Evolutionary conservation across 1,140 invertebrate genomes (phyloP), one percentile per base, ranked within the genome.

Genomic region (Theocolax elegans): DNA sequence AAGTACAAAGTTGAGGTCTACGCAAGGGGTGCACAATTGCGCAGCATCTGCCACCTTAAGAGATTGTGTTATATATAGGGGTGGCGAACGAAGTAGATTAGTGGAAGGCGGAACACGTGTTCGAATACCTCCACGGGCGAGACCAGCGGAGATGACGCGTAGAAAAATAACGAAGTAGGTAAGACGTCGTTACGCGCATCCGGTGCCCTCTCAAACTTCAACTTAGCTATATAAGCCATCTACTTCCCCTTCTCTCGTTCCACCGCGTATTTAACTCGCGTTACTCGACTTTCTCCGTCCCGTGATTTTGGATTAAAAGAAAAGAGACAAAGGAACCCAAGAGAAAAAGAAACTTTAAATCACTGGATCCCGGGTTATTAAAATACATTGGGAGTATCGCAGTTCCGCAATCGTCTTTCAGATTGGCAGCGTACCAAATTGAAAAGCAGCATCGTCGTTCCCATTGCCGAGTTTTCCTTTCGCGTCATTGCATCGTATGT

Each of bases 131-230:
- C 72, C 71, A 68, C 67, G 78, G 74, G 75, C 74, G 75, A 25
- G 60, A 69, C 74, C 78, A 76, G 31, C 31, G 76, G 17, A 65
- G 13, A 38, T 46, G 44, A 31, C 54, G 66, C 44, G 51, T 71
- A 75, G 80, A 83, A 86, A 85, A 85, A 83, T 82, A 84, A 83
- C 80, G 79, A 79, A 83, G 81, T 84, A 82, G 74, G 81, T 83
- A 86, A 85, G 85, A 86, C 78, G 82, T 84, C 85, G 83, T 86
- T 86, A 80, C 58, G 77, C 66, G 73, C 85, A 86, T 84, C 80
- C 80, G 85, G 85, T 62, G 81, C 56, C 66, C 75, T 74, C 74
- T 78, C 74, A 76, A 77, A 79, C 77, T 76, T 66, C 76, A 78
- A 79, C 73, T 78, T 72, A 35, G n/a, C 51, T 49, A 8, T 19